These are phyloP conservation scores for Sycophaga agraensis DNA, from an alignment of 1,140 invertebrate species.

Conservation along the genomic window DNA sequence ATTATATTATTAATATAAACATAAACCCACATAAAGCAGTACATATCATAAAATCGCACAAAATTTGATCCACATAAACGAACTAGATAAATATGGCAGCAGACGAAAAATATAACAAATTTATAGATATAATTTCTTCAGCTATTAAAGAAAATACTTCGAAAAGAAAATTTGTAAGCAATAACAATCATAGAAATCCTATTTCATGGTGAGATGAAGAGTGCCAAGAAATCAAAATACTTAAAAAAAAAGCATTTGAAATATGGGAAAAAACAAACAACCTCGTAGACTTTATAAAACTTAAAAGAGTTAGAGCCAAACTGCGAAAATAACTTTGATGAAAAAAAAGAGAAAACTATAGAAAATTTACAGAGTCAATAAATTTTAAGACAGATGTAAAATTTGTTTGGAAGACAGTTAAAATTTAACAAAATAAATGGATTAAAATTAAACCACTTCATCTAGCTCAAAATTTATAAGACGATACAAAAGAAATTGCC, in stretches of 20 bases:
- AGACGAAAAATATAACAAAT: no score
- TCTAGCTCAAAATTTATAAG: background rate
- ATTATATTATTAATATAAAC: no score
- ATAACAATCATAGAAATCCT: background rate
- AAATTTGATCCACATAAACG: no score
- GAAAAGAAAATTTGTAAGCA: no score
- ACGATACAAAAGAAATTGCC: background rate
- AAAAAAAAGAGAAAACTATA: background rate
- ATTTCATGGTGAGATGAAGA: background rate
- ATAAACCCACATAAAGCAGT: no score
- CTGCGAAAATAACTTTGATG: background rate
- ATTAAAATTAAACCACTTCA: background rate
- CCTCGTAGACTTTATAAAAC: background rate
- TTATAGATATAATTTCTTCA: no score
- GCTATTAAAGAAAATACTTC: no score
- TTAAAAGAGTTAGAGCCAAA: background rate
- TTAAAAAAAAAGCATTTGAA: background rate
- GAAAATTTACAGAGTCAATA: background rate
- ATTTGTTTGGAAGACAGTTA: constrained; percentile 4
- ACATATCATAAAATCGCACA: no score
- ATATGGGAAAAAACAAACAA: background rate
- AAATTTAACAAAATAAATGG: constrained; percentile 3
- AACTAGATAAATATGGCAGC: no score
- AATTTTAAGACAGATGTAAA: background rate
- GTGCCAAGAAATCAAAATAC: background rate